These are phyloP conservation scores for Caenorhabditis afra DNA, from an alignment of 2,888 invertebrate genomes.

Conservation along the genomic window DNA sequence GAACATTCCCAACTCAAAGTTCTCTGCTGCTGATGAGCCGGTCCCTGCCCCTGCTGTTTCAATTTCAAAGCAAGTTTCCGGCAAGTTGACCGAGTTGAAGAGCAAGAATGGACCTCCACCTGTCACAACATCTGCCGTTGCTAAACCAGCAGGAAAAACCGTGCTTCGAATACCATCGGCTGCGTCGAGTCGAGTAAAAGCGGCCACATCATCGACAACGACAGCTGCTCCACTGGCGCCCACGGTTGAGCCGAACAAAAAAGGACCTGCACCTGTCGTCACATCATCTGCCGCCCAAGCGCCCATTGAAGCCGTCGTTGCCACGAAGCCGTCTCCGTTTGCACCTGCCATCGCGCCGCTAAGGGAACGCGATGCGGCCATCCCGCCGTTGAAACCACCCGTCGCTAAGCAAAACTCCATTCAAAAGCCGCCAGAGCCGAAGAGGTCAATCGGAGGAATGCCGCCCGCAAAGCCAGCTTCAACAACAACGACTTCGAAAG, in stretches of 20 bases:
- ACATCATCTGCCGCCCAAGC: too few relatives aligned
- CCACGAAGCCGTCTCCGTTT: slow-evolving; percentile 37
- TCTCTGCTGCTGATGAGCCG: slow-evolving; percentile 1
- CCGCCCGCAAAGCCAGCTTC: slow-evolving; percentile 8
- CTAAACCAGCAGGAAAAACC: slow-evolving; percentile 29
- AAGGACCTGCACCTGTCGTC: neutral
- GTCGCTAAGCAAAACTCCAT: slow-evolving; percentile 38
- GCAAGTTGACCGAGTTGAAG: slow-evolving; percentile 67
- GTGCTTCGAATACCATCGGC: slow-evolving; percentile 54
- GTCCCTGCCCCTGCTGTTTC: neutral
- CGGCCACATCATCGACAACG: slow-evolving; percentile 17
- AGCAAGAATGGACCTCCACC: slow-evolving; percentile 38
- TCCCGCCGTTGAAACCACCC: slow-evolving; percentile 41
- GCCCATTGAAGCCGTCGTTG: neutral
- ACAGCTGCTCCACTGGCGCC: neutral
- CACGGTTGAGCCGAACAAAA: neutral
- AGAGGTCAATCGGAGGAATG: slow-evolving; percentile 27
- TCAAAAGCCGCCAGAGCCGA: slow-evolving; percentile 49
- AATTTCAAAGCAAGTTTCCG: slow-evolving; percentile 62
- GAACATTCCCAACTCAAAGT: slow-evolving; percentile 2
- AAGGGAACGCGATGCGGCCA: slow-evolving; percentile 15
- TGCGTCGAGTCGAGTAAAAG: slow-evolving; percentile 33
- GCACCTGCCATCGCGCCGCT: slow-evolving; percentile 38
- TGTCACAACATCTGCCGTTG: too few relatives aligned
- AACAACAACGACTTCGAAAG: slow-evolving; percentile 9